Evolutionary conservation across 2,888 invertebrate species (phyloP).

Genomic region (Rhingia campestris): DNA sequence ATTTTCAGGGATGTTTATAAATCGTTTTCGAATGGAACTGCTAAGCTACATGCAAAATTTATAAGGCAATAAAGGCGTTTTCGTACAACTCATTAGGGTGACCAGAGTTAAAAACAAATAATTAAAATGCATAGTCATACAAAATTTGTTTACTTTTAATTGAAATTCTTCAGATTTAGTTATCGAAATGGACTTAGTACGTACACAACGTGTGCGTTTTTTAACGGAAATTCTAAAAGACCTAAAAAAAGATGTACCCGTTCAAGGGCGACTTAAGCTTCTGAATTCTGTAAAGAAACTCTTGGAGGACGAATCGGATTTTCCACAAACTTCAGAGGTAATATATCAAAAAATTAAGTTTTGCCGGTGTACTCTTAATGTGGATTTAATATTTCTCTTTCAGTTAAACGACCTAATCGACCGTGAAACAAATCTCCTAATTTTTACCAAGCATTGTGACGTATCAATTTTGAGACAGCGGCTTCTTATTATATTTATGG

Average conservation of each 20-base stretch:
- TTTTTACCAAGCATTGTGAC: constrained; percentile 79
- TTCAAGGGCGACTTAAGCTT: constrained; percentile 88
- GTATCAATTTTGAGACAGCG: constrained; percentile 80
- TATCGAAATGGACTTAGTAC: constrained; percentile 91
- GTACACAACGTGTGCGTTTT: constrained; percentile 90
- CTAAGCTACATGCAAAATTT: too few species aligned
- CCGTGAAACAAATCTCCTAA: constrained; percentile 80
- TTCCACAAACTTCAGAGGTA: constrained; percentile 79
- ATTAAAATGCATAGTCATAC: too few species aligned
- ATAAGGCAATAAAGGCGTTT: too few species aligned
- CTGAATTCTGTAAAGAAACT: constrained; percentile 87
- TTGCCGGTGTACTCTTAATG: not conserved
- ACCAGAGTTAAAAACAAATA: too few species aligned
- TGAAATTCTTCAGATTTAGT: constrained; percentile 81
- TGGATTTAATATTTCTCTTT: not conserved
- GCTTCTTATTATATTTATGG: constrained; percentile 79
- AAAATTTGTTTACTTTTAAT: not conserved
- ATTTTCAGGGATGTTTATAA: too few species aligned
- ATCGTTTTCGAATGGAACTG: too few species aligned
- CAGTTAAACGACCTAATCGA: constrained; percentile 79
- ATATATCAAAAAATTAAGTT: not conserved
- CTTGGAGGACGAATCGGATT: constrained; percentile 80
- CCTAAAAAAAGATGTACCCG: constrained; percentile 85
- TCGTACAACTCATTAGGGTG: too few species aligned
- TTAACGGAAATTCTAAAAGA: constrained; percentile 89